Evolutionary conservation across 2,888 invertebrate species (phyloP), one percentile per base, ranked within the genome.

Genomic region (Petrolisthes manimaculis): DNA sequence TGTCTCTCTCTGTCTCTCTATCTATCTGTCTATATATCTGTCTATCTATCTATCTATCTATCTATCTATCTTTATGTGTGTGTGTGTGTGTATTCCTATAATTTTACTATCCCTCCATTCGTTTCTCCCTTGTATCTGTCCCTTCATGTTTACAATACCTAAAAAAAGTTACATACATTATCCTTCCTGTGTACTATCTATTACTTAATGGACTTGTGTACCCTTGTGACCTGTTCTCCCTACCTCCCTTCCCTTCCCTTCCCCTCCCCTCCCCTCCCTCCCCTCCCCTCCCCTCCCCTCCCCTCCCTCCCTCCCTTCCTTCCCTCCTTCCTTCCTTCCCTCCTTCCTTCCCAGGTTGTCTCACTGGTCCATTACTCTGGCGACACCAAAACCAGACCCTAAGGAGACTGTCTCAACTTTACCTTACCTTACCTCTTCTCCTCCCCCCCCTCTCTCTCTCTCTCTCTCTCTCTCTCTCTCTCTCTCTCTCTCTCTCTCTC

Each of bases 1-100:
- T 77, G 24, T 61, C n/a, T n/a, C 37, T 21, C 24, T 21, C 61
- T 56, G 56, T 77, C 77, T 77, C 84, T 56, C 77, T 77, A 61
- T 56, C 84, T 56, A 61, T 37, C 61, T 55, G n/a, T n/a, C 21
- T 77, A 2, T 37, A 2, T 37, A 2, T 77, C 3, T 77, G 37
- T 51, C 3, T n/a, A 24, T 83, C 3, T 83, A 4, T 51, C 51
- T 54, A 4, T 71, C 71, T 54, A 12, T 18, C 0, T 61, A 2
- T 5, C 5, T 56, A 8, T 56, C 24, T 24, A 12, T 84, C 3
- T 77, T 18, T 67, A 4, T n/a, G 18, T 21, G 9, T 21, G 37
- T 56, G 56, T 77, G 56, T 77, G 77, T 56, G 56, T 77, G 61
- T 56, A 77, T 56, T 61, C 21, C 61, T 55, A n/a, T n/a, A n/a